Conservation (phyloP, 1,140 invertebrate species). For the Portunus trituberculatus region DNA sequence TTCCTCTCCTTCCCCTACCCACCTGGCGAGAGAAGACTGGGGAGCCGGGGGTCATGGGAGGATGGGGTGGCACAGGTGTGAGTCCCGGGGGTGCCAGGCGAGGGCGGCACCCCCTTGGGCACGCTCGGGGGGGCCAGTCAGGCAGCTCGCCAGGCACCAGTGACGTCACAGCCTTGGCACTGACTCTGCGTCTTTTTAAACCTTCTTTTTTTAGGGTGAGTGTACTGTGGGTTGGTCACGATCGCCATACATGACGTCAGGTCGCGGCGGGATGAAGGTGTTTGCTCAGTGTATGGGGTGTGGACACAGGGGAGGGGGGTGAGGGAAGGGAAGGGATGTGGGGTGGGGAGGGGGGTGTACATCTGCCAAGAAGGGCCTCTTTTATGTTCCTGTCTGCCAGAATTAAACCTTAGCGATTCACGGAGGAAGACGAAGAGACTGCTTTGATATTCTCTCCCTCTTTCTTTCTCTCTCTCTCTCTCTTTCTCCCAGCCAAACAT, state of each 20-base stretch:
- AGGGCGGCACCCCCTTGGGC: constrained; percentile 14
- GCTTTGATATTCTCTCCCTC: neutral
- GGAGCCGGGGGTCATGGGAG: too few relatives aligned
- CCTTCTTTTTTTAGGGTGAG: neutral
- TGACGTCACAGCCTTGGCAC: constrained; percentile 5
- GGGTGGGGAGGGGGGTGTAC: neutral
- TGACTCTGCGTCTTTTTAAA: neutral
- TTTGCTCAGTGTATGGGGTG: constrained; percentile 1
- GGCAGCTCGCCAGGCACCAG: neutral
- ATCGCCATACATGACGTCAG: constrained; percentile 10
- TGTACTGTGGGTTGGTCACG: neutral
- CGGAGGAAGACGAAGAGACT: neutral
- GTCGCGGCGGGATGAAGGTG: neutral
- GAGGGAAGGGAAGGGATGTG: neutral
- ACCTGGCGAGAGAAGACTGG: too few relatives aligned
- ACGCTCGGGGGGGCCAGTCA: constrained; percentile 4
- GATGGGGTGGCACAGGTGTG: neutral
- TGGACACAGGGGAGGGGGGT: neutral
- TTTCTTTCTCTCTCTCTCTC: too few relatives aligned
- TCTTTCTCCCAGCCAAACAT: neutral
- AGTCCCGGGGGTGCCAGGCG: neutral
- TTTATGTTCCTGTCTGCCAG: neutral
- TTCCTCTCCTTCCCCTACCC: too few relatives aligned
- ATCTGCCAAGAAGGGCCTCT: neutral
- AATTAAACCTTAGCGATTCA: constrained; percentile 15